phyloP scores from a whole-genome alignment of 2,888 invertebrate genomes.

The Macrostomum cliftonense region DNA sequence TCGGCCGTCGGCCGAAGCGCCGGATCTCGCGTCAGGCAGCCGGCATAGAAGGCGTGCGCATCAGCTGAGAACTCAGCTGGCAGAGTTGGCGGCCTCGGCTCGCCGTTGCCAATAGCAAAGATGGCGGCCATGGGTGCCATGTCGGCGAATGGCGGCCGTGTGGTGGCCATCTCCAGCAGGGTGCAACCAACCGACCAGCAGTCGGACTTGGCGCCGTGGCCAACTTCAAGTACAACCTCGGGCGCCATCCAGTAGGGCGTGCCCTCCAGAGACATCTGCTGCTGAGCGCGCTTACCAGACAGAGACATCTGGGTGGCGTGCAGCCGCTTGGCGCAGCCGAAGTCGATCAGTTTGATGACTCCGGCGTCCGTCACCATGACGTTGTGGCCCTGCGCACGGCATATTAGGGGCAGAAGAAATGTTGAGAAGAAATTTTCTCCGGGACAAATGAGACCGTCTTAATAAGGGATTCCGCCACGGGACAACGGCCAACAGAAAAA shows the following conservation, averaged over 20 bases:
- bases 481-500: too few species aligned
- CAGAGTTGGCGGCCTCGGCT: constrained; percentile 22
- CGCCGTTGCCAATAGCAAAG: constrained; percentile 34
- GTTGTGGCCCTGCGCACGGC: constrained; percentile 15
- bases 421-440: too few species aligned
- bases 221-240: constrained; percentile 35
- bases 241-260: constrained; percentile 40
- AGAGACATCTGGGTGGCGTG: neutral
- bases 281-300: constrained; percentile 1
- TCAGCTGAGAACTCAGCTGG: constrained; percentile 24
- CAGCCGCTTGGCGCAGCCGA: constrained; percentile 37
- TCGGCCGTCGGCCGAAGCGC: constrained; percentile 21
- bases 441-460: too few species aligned
- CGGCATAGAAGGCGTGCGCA: constrained; percentile 28
- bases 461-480: too few species aligned
- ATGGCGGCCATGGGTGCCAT: constrained; percentile 37
- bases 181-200: constrained; percentile 38
- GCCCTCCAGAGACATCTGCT: constrained; percentile 12
- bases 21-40: constrained; percentile 29
- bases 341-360: constrained; percentile 37
- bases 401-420: too few species aligned
- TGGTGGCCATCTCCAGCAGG: constrained; percentile 37
- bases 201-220: constrained; percentile 37
- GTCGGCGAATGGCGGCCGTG: constrained; percentile 36
- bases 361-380: constrained; percentile 37